Conservation (phyloP, 2,113 vertebrate genomes). For the Tupaia tana region DNA sequence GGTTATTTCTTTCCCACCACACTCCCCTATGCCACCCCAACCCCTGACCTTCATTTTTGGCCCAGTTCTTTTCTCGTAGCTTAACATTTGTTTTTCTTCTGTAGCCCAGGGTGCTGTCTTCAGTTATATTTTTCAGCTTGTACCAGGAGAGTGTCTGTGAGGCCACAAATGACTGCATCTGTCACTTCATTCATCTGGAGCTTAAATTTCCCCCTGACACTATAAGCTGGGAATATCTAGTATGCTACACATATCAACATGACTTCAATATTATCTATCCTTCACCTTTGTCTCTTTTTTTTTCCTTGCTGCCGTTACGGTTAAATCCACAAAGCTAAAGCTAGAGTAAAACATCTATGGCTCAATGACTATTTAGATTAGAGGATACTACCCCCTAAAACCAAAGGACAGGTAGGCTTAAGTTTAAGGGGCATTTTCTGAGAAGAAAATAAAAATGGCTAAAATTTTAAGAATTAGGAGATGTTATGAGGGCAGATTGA, state of each 20-base stretch:
- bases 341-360: constrained; percentile 9
- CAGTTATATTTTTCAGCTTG: constrained; percentile 53
- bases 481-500: constrained; percentile 1
- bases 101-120: constrained; percentile 50
- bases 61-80: constrained; percentile 51
- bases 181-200: constrained; percentile 69
- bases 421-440: background rate
- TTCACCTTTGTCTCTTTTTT: background rate
- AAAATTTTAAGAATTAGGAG: constrained; percentile 44
- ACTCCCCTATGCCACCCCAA: background rate
- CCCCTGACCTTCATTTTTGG: background rate
- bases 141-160: constrained; percentile 52
- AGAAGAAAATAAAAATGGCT: constrained; percentile 13
- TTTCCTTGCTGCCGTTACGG: background rate
- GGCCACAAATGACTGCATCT: constrained; percentile 63
- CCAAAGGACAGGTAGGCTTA: background rate
- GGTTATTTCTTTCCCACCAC: constrained; percentile 58
- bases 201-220: constrained; percentile 65
- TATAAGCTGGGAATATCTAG: constrained; percentile 41
- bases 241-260: constrained; percentile 28
- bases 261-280: constrained; percentile 35
- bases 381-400: background rate
- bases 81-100: constrained; percentile 70
- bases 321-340: constrained; percentile 43
- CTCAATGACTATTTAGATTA: background rate